Conservation (phyloP, 2,888 invertebrate species). For the Scaeva pyrastri region DNA sequence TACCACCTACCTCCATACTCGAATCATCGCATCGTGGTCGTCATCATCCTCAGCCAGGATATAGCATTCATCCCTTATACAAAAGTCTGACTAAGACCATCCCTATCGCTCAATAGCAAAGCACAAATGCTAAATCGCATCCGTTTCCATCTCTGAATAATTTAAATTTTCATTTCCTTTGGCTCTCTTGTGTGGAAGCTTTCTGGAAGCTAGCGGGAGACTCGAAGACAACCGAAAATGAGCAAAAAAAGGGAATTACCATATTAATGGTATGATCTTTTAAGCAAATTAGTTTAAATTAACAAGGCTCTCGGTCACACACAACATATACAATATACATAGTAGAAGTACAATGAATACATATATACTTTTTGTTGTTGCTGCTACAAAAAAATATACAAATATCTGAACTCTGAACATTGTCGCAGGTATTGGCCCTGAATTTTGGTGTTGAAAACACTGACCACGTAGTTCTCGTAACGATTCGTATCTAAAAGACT, state of each 20-base stretch:
- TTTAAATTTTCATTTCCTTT: conserved; percentile 70
- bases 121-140: conserved; percentile 50
- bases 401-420: conserved; percentile 14
- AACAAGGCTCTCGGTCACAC: conserved; percentile 58
- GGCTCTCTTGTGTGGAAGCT: conserved; percentile 30
- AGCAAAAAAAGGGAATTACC: conserved; percentile 62
- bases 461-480: conserved; percentile 15
- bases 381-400: conserved; percentile 1
- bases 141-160: conserved; percentile 67
- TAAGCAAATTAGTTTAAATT: conserved; percentile 73
- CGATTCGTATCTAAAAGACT: conserved; percentile 13
- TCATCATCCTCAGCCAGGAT: background rate
- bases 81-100: conserved; percentile 32
- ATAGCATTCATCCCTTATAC: background rate
- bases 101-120: conserved; percentile 22
- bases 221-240: conserved; percentile 28
- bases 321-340: too few relatives aligned
- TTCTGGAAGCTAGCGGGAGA: background rate
- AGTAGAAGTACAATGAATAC: conserved; percentile 37
- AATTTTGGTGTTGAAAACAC: conserved; percentile 8
- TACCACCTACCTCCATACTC: background rate
- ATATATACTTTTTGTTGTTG: background rate
- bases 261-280: conserved; percentile 71
- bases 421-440: conserved; percentile 28
- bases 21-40: too few relatives aligned